Evolutionary conservation across 2,113 vertebrate species (phyloP), one percentile per base, ranked within the genome.

Genomic region (Chrysochloris asiatica): DNA sequence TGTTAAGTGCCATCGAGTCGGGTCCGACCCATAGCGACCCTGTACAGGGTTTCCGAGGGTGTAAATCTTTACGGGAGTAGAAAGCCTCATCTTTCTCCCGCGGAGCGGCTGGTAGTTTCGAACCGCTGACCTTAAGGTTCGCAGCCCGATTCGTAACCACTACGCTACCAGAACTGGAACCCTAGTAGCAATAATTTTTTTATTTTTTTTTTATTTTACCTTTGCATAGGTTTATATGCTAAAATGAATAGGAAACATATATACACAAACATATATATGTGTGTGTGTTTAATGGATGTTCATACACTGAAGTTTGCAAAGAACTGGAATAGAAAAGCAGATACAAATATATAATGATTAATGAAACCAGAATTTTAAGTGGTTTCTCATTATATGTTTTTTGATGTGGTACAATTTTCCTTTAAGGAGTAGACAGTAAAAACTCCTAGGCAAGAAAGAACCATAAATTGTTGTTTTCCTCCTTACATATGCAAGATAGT

Each of bases 351-450:
- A 8, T 4, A 16, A 43, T 52, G 71, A 61, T 45, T 56, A 78
- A 65, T 83, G 86, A 71, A 48, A 52, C 28, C 9, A 72, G 65
- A 72, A 43, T 83, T 86, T 76, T 52, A 88, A 67, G 56, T 77
- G 47, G 22, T 2, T 93, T 6, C 33, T 88, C 47, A 65, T 85
- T 78, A 33, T 43, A 0, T 82, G 56, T 88, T 89, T 95, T 38
- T 86, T 83, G 83, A 77, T 50, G 50, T 67, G n/a, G 88, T 38
- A 83, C 47, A 52, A 72, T 72, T 93, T 90, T 90, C 54, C 26
- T 90, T 92, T 87, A 76, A 71, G 38, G 41, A 87, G 33, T 36
- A 83, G 19, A 86, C 6, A 65, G 16, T 52, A 17, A 61, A 88
- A 93, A 92, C 45, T 75, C 82, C n/a, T 88, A 41, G 45, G 38